These are phyloP conservation scores for Scaptodrosophila latifasciaeformis DNA, from an alignment of 2,888 invertebrate genomes.

Conservation along the genomic window DNA sequence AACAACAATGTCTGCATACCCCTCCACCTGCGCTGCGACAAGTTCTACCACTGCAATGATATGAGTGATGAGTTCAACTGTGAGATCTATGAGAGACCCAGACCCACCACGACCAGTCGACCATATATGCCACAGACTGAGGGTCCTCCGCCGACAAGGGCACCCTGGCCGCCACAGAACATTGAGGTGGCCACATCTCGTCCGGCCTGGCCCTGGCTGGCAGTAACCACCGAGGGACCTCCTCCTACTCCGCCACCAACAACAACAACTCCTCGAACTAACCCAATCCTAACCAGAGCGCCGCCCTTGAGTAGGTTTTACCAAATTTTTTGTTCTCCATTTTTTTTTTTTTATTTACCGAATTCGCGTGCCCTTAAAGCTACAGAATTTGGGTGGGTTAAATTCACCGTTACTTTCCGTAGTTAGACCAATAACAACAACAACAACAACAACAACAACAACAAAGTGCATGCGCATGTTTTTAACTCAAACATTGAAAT, in stretches of 20 bases:
- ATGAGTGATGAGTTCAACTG: constrained; percentile 78
- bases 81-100: constrained; percentile 43
- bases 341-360: neutral
- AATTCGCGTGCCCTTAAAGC: too few relatives aligned
- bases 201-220: constrained; percentile 16
- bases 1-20: constrained; percentile 78
- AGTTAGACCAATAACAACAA: neutral
- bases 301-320: constrained; percentile 52
- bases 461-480: constrained; percentile 56
- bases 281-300: constrained; percentile 38
- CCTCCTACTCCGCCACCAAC: constrained; percentile 23
- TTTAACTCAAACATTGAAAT: constrained; percentile 46
- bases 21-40: constrained; percentile 77
- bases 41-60: constrained; percentile 78
- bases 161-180: constrained; percentile 3
- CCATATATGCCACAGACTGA: constrained; percentile 1
- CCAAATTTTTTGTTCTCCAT: neutral
- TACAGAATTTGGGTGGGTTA: too few relatives aligned
- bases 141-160: neutral
- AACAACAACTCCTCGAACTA: constrained; percentile 23
- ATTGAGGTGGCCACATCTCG: constrained; percentile 1
- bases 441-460: constrained; percentile 3
- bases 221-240: constrained; percentile 34
- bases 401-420: neutral
- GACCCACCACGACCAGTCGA: constrained; percentile 28